phyloP scores from a whole-genome alignment of 2,888 invertebrate genomes.

The Oscheius sp. region DNA sequence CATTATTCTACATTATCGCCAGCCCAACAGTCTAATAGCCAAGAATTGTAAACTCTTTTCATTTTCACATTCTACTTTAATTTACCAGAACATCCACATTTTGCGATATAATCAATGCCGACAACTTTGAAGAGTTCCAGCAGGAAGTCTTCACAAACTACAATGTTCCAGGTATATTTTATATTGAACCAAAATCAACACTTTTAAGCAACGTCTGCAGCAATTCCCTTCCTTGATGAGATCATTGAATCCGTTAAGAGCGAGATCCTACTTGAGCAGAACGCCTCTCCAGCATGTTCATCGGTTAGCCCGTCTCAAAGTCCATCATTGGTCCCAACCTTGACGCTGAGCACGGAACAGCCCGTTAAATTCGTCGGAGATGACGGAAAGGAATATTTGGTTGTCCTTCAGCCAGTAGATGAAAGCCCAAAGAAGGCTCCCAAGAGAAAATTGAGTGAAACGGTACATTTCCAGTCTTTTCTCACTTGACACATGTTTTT shows the following conservation, averaged over 20 bases:
- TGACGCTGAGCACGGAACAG: slow-evolving; percentile 38
- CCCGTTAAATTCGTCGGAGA: slow-evolving; percentile 42
- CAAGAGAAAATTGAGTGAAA: slow-evolving; percentile 13
- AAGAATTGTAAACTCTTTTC: not conserved
- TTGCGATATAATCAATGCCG: slow-evolving; percentile 4
- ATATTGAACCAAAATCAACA: not conserved
- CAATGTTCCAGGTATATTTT: not conserved
- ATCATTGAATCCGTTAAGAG: slow-evolving; percentile 61
- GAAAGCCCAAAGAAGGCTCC: not conserved
- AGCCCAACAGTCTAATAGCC: slow-evolving; percentile 4
- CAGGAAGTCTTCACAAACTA: slow-evolving; percentile 26
- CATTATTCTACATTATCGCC: not conserved
- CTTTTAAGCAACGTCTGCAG: not conserved
- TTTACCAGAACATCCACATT: not conserved
- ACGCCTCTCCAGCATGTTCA: not conserved
- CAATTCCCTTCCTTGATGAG: slow-evolving; percentile 53
- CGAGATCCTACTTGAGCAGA: slow-evolving; percentile 45
- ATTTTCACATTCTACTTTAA: not conserved
- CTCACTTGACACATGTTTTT: not conserved
- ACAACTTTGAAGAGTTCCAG: slow-evolving; percentile 22
- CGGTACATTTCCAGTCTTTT: not conserved
- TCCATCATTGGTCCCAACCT: slow-evolving; percentile 3
- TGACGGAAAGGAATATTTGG: slow-evolving; percentile 49
- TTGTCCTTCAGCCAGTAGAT: slow-evolving; percentile 31
- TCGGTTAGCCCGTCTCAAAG: not conserved